A percentile compares a stretch with the other conserved stretches of the same genome.
Evolutionary conservation across 2,888 invertebrate species (phyloP).

Genomic region (Atherix ibis): DNA sequence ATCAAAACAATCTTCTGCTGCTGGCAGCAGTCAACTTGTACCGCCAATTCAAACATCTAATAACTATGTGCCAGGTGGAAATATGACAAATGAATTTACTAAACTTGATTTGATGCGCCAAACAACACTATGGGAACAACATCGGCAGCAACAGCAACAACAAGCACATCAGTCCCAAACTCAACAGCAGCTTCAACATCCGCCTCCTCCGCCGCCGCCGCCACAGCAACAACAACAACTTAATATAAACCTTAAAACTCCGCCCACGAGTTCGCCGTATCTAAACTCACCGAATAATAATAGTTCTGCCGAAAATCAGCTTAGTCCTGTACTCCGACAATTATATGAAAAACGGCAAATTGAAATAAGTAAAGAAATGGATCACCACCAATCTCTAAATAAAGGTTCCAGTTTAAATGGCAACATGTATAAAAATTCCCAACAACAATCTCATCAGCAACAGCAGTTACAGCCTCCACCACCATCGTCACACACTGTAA

Average conservation of each 20-base stretch:
- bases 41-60: slow-evolving; percentile 9
- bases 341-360: slow-evolving; percentile 10
- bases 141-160: slow-evolving; percentile 10
- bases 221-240: slow-evolving; percentile 10
- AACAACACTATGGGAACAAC: slow-evolving; percentile 12
- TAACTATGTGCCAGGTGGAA: slow-evolving; percentile 13
- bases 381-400: slow-evolving; percentile 9
- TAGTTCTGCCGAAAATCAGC: slow-evolving; percentile 6
- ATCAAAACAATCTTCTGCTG: not conserved
- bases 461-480: slow-evolving; percentile 2
- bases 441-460: slow-evolving; percentile 4
- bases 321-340: slow-evolving; percentile 9
- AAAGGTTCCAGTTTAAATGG: slow-evolving; percentile 9
- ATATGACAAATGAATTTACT: slow-evolving; percentile 11
- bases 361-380: slow-evolving; percentile 12
- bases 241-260: slow-evolving; percentile 11
- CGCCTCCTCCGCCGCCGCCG: slow-evolving; percentile 10
- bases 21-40: not conserved
- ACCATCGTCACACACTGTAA: slow-evolving; percentile 1
- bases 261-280: slow-evolving; percentile 12
- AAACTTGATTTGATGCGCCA: slow-evolving; percentile 11
- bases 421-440: slow-evolving; percentile 8
- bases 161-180: slow-evolving; percentile 9
- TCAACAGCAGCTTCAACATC: slow-evolving; percentile 12
- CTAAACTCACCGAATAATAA: slow-evolving; percentile 11